Conservation (phyloP, 2,113 vertebrate species). For the Corythaixoides concolor region DNA sequence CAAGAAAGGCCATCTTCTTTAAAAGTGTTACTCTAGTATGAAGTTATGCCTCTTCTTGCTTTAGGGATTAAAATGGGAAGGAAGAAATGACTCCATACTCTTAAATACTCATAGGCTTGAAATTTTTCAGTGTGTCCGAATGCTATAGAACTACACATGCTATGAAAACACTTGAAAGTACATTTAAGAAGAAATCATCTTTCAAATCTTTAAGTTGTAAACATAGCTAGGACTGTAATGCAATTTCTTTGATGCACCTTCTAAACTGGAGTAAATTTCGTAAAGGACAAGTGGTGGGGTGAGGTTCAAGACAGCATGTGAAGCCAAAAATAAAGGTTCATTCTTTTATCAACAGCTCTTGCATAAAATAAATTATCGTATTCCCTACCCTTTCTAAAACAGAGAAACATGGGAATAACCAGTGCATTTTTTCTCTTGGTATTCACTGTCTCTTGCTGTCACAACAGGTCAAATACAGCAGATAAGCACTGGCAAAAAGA, state of each 20-base stretch:
- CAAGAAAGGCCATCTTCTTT: background rate
- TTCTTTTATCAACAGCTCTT: background rate
- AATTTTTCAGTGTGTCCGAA: background rate
- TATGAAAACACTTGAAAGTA: background rate
- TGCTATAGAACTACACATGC: background rate
- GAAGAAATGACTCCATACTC: background rate
- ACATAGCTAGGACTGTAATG: background rate
- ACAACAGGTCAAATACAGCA: background rate
- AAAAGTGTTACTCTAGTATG: background rate
- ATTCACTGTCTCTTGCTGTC: background rate
- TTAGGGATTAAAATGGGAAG: background rate
- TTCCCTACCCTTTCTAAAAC: background rate
- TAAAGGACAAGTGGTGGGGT: background rate
- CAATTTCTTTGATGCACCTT: background rate
- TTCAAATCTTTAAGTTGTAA: background rate
- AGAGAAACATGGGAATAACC: background rate
- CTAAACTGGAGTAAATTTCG: background rate
- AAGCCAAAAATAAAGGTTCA: background rate
- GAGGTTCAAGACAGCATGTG: background rate
- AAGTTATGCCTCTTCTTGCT: background rate
- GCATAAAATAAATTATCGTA: background rate
- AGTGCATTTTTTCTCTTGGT: background rate
- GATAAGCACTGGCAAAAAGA: background rate
- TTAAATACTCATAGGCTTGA: background rate
- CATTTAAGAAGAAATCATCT: background rate